Evolutionary conservation across 2,888 invertebrate species (phyloP).

Genomic region (Elegia similella): DNA sequence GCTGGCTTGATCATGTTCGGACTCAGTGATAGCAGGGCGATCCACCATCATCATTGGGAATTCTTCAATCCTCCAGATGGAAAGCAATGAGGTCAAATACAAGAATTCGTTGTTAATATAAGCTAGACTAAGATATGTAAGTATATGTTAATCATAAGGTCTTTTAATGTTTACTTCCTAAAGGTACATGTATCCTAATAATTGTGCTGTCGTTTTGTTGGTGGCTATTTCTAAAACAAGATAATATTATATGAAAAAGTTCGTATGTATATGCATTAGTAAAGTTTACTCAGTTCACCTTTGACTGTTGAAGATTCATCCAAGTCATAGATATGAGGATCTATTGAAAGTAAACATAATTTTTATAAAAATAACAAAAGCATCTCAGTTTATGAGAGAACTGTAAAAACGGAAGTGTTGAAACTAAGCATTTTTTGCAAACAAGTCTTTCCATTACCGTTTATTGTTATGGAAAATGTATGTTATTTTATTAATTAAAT

Average conservation of each 20-base stretch:
- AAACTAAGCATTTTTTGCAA: conserved; percentile 46
- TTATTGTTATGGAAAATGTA: conserved; percentile 26
- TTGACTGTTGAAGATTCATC: neutral
- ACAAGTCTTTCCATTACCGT: conserved; percentile 52
- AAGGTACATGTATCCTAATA: conserved; percentile 23
- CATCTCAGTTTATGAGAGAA: conserved; percentile 19
- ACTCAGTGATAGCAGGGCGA: conserved; percentile 85
- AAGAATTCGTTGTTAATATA: conserved; percentile 1
- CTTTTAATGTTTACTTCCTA: neutral
- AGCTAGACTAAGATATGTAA: neutral
- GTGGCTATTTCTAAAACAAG: neutral
- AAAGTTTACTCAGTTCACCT: neutral
- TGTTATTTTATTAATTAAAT: conserved; percentile 7
- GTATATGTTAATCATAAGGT: conserved; percentile 4
- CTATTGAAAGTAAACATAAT: neutral
- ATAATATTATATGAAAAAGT: neutral
- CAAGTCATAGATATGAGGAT: no score
- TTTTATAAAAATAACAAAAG: neutral
- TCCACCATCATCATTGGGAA: conserved; percentile 93
- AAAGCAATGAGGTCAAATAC: conserved; percentile 49
- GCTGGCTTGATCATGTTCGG: conserved; percentile 89
- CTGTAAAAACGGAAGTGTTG: conserved; percentile 28
- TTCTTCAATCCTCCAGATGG: conserved; percentile 91
- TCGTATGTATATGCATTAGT: neutral
- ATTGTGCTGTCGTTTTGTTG: conserved; percentile 28